Evolutionary conservation across 2,113 vertebrate genomes (phyloP).

Genomic region (Pongo pygmaeus): DNA sequence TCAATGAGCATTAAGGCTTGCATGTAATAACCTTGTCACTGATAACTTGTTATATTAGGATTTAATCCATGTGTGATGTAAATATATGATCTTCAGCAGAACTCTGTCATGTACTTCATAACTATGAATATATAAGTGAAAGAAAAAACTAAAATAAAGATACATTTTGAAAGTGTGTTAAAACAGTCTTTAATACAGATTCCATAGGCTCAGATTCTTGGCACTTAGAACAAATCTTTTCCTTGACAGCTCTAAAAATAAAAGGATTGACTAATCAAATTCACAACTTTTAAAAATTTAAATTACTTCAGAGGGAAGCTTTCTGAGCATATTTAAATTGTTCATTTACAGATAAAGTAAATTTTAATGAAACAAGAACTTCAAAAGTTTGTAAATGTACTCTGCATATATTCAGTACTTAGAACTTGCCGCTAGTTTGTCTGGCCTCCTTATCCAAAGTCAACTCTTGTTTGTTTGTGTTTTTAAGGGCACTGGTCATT

Average conservation of each 20-base stretch:
- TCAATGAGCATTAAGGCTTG: neutral
- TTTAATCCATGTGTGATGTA: neutral
- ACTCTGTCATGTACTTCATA: neutral
- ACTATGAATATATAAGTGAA: neutral
- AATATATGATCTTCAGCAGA: neutral
- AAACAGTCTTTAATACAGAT: neutral
- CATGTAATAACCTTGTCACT: neutral
- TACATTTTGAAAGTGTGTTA: neutral
- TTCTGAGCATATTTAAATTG: slow-evolving; percentile 4
- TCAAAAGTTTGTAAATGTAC: neutral
- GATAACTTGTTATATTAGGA: neutral
- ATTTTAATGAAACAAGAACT: slow-evolving; percentile 16
- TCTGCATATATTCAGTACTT: neutral
- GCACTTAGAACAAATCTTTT: neutral
- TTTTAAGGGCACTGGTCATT: neutral
- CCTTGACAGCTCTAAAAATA: neutral
- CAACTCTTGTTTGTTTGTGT: neutral
- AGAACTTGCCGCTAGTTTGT: neutral
- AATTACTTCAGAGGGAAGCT: neutral
- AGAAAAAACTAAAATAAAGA: neutral
- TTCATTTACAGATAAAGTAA: neutral
- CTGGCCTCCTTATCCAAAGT: neutral
- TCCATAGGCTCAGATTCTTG: neutral
- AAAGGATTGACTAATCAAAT: neutral
- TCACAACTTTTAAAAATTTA: neutral